Percentiles rank a stretch among this genome's conserved stretches.
phyloP scores from a whole-genome alignment of 2,797 vertebrate genomes.

The Tympanoctomys barrerae region DNA sequence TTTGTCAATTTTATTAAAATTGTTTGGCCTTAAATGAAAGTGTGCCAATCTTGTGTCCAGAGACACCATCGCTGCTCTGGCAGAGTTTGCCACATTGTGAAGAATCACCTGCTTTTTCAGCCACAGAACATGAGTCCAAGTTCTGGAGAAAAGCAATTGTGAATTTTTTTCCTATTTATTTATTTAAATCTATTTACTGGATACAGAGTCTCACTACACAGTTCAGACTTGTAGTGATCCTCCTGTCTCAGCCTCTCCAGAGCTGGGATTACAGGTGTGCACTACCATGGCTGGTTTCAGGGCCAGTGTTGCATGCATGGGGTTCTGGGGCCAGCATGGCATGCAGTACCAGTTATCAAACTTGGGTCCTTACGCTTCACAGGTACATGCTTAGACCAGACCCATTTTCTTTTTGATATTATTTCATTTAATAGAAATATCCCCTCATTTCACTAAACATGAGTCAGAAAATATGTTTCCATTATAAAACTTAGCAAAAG shows the following conservation, averaged over 20 bases:
- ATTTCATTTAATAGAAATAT: not conserved
- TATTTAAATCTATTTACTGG: not conserved
- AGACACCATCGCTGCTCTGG: not conserved
- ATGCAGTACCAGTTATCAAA: too few species aligned
- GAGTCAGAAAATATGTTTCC: not conserved
- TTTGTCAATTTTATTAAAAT: not conserved
- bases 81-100: not conserved
- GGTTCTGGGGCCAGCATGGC: too few species aligned
- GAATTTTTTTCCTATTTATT: slow-evolving; percentile 26
- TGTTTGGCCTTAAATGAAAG: not conserved
- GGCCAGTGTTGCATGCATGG: too few species aligned
- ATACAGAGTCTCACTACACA: too few species aligned
- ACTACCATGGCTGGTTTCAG: too few species aligned
- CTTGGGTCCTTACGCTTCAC: too few species aligned
- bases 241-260: too few species aligned
- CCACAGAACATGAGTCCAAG: not conserved
- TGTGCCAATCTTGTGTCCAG: not conserved
- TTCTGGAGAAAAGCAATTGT: not conserved
- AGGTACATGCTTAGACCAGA: too few species aligned
- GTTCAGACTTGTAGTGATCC: too few species aligned
- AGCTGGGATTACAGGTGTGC: too few species aligned
- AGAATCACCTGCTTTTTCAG: not conserved
- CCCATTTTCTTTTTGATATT: not conserved
- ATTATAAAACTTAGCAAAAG: not conserved
- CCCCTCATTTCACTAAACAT: not conserved